Base-by-base conservation (phyloP, 2,113 vertebrate species). In the Otus sunia region DNA sequence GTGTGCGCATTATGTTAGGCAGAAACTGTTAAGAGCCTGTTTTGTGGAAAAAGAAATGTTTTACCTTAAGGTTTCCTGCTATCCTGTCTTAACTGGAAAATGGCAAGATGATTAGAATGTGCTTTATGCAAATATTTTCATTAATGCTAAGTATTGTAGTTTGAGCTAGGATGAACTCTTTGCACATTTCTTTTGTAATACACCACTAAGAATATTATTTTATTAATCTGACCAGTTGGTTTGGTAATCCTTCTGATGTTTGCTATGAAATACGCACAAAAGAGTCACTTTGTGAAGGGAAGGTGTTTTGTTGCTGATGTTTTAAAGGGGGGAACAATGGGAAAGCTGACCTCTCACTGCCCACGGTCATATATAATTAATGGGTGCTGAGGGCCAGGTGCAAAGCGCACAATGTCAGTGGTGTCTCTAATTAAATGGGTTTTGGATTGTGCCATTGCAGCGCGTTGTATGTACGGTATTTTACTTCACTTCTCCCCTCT, bases 1-100 rank as follows among this genome's bases (percentile, higher is more conserved):
- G 96, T 98, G 96, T 98, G 96, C 94, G 10, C 96, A 16, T 98
- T 97, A n/a, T 96, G 82, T 97, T 91, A 97, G 92, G 81, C 84
- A 96, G 82, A 89, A 93, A 62, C 47, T 86, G 37, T 74, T 94
- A 45, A 43, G 86, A 56, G 68, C 15, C 56, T 55, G 66, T 88
- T 88, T 55, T 59, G 66, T 14, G 10, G 66, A 36, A 37, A 20
- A 66, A 69, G 39, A 71, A 81, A 29, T 32, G 39, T 59, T 94
- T 95, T 19, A 26, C 68, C 37, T 63, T 39, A 64, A 63, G 23
- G 45, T 78, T 95, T 94, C 62, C 66, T 30, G 36, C 34, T 58
- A 43, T 2, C 34, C 37, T 85, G 37, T 60, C 53, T 58, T 68
- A 88, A 94, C 69, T 91, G 91, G 91, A 92, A 90, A 68, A 39